A percentile compares a stretch with the other conserved stretches of the same genome.
Conservation (phyloP, 2,797 vertebrate species). For the Typhlichthys subterraneus region DNA sequence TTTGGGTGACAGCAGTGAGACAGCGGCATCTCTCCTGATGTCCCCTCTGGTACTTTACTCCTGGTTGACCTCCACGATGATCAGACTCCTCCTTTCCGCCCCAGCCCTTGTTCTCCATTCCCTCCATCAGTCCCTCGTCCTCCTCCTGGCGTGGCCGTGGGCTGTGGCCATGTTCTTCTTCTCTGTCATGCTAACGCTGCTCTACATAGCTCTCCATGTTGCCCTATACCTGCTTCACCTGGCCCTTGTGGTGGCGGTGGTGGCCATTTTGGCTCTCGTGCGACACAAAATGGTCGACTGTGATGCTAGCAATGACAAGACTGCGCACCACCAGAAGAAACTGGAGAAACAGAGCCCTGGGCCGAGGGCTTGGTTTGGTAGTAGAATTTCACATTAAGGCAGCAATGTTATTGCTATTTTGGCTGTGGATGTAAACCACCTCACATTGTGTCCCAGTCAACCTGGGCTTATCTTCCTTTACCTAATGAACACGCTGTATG, state of each 20-base stretch:
- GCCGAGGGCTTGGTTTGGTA: slow-evolving; percentile 1
- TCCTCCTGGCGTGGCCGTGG: slow-evolving; percentile 59
- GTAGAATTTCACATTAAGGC: slow-evolving; percentile 12
- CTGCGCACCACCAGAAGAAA: slow-evolving; percentile 2
- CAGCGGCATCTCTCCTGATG: slow-evolving; percentile 50
- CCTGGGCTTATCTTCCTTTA: slow-evolving; percentile 42
- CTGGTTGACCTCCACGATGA: slow-evolving; percentile 55
- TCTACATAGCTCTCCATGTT: slow-evolving; percentile 38
- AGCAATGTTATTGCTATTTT: not conserved
- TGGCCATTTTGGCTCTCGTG: slow-evolving; percentile 41
- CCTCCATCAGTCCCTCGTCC: slow-evolving; percentile 48
- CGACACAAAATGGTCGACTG: slow-evolving; percentile 24
- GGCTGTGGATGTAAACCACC: slow-evolving; percentile 18
- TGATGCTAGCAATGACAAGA: not conserved
- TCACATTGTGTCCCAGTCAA: slow-evolving; percentile 17
- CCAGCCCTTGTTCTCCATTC: slow-evolving; percentile 48
- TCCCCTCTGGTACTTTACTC: slow-evolving; percentile 66
- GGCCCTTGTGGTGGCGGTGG: slow-evolving; percentile 36
- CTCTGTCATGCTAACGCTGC: slow-evolving; percentile 42
- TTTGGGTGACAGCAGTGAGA: slow-evolving; percentile 15
- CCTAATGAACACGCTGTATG: slow-evolving; percentile 50
- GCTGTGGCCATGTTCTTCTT: slow-evolving; percentile 30
- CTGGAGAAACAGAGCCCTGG: not conserved
- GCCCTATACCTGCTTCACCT: slow-evolving; percentile 64
- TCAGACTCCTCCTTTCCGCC: slow-evolving; percentile 48